Conservation (phyloP, 2,113 vertebrate genomes). For the Tupaia chinensis region DNA sequence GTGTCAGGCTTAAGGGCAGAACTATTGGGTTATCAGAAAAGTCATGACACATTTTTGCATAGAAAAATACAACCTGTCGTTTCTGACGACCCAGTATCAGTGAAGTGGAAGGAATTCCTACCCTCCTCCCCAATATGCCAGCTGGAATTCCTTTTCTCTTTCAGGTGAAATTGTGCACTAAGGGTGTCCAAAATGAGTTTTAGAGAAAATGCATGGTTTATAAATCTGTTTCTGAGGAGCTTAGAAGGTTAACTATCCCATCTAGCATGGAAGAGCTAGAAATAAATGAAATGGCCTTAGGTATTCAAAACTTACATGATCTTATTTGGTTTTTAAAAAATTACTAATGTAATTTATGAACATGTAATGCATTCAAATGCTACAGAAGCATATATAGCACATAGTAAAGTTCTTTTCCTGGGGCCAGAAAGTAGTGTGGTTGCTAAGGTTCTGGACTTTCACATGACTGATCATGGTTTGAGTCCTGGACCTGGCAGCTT, state of each 20-base stretch:
- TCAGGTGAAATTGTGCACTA: not conserved
- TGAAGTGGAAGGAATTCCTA: not conserved
- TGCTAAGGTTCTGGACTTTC: too few species aligned
- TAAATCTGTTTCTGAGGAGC: not conserved
- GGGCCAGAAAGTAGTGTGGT: too few species aligned
- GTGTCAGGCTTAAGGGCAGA: not conserved
- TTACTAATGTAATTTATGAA: not conserved
- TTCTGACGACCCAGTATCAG: not conserved
- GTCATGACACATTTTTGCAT: too few species aligned
- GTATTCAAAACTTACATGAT: not conserved
- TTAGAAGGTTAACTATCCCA: constrained; percentile 28
- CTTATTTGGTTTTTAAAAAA: not conserved
- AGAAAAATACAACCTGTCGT: too few species aligned
- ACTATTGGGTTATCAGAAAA: too few species aligned
- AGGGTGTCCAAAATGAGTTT: not conserved
- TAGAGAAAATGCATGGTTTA: constrained; percentile 20
- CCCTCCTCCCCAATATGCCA: too few species aligned
- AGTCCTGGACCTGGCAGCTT: too few species aligned
- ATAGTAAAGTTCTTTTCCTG: not conserved
- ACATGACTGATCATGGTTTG: too few species aligned
- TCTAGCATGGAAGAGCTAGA: not conserved
- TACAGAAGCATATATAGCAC: not conserved
- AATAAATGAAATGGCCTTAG: not conserved
- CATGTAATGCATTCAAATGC: not conserved
- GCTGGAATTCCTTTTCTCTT: not conserved